Base-by-base conservation (phyloP, 2,113 vertebrate genomes). In the Albula glossodonta region DNA sequence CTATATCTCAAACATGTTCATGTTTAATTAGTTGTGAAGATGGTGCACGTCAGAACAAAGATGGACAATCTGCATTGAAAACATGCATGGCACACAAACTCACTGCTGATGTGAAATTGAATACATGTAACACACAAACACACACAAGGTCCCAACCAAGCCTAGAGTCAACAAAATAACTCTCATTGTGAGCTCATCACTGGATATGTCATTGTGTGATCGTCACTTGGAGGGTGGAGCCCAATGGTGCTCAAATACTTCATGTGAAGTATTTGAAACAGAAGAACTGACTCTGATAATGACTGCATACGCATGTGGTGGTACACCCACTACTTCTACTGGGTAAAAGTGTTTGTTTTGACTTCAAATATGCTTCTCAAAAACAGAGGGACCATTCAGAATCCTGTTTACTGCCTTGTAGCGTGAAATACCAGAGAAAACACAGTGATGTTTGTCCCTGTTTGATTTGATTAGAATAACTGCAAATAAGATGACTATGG, bases 1-100 rank as follows among this genome's bases (percentile, higher is more conserved):
- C 90, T 83, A 84, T 70, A 88, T 63, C 25, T 3, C 70, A 52
- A 77, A 88, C 86, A 17, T 80, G 82, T 84, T 88, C 66, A n/a
- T n/a, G 25, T 84, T 9, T 22, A 77, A 53, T 50, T 31, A 50
- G 3, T 85, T 81, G 88, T 66, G 87, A 87, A 90, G 90, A 91
- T 91, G 90, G 91, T 85, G 74, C n/a, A 87, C 81, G 17, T 89
- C 88, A 91, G 88, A 81, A 81, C 89, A 91, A 92, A 22, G n/a
- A 13, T n/a, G 17, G 1, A 78, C 77, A 78, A 41, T 78, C 77
- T 2, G 25, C 25, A 25, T 8, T 3, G 48, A 22, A 53, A 41
- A 77, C 66, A 66, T 51, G 66, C 53, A 53, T 7, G 10, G 51
- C 22, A 50, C 41, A 83, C 51, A 53, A 41, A 56, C 22, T 52